phyloP scores from a whole-genome alignment of 2,888 invertebrate species.

The Gortyna flavago region DNA sequence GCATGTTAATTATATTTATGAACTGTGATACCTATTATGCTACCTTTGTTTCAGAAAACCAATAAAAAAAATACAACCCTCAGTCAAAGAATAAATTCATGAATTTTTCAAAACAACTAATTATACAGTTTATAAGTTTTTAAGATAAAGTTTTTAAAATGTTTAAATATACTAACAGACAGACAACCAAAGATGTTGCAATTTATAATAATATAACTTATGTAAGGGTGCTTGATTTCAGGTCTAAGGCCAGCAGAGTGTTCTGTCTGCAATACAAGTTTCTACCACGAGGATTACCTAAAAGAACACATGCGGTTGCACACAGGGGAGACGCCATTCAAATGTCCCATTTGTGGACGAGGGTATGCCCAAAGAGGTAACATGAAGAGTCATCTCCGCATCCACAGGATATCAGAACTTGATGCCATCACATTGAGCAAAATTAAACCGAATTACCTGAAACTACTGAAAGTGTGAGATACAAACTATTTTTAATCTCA shows the following conservation, averaged over 20 bases:
- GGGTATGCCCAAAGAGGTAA: slow-evolving; percentile 87
- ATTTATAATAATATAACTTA: background rate
- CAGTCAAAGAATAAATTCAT: background rate
- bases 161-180: background rate
- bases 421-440: slow-evolving; percentile 79
- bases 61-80: background rate
- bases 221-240: slow-evolving; percentile 68
- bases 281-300: slow-evolving; percentile 85
- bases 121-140: background rate
- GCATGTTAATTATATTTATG: background rate
- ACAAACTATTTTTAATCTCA: slow-evolving; percentile 5
- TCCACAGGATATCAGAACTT: slow-evolving; percentile 83
- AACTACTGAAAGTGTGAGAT: slow-evolving; percentile 77
- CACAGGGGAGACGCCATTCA: slow-evolving; percentile 88
- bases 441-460: slow-evolving; percentile 84
- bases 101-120: background rate
- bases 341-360: slow-evolving; percentile 86
- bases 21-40: background rate
- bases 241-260: slow-evolving; percentile 86
- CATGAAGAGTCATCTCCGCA: slow-evolving; percentile 87
- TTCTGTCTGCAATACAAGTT: slow-evolving; percentile 81
- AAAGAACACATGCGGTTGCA: slow-evolving; percentile 87
- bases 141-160: background rate
- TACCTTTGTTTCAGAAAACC: background rate
- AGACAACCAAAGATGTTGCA: background rate